These are phyloP conservation scores for Pagrus major DNA, from an alignment of 2,113 vertebrate genomes.

Conservation along the genomic window DNA sequence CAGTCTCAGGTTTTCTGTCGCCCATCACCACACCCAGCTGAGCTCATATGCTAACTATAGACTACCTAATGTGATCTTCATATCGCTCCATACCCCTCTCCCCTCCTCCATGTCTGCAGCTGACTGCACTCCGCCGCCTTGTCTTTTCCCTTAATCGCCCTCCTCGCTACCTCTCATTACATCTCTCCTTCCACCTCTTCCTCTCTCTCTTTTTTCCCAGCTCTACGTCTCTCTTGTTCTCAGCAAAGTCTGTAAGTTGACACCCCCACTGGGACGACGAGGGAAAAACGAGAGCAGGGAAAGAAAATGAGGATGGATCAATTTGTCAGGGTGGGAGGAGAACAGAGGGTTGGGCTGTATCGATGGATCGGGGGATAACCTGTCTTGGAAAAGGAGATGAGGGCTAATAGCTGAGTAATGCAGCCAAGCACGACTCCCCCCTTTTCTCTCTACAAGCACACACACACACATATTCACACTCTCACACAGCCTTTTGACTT, in stretches of 20 bases:
- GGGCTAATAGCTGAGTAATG: constrained; percentile 65
- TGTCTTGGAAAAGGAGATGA: constrained; percentile 53
- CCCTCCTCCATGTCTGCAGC: constrained; percentile 26
- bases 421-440: constrained; percentile 31
- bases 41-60: constrained; percentile 56
- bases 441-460: not conserved
- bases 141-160: constrained; percentile 31
- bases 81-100: constrained; percentile 6
- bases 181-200: constrained; percentile 45
- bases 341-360: constrained; percentile 39
- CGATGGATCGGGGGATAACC: constrained; percentile 60
- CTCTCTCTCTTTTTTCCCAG: constrained; percentile 14
- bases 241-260: constrained; percentile 76
- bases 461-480: not conserved
- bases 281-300: constrained; percentile 64
- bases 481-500: constrained; percentile 33
- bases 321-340: constrained; percentile 61
- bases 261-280: constrained; percentile 69
- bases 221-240: constrained; percentile 37
- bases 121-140: constrained; percentile 29
- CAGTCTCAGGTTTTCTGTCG: constrained; percentile 41
- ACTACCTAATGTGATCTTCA: constrained; percentile 48
- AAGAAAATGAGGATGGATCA: constrained; percentile 67
- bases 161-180: constrained; percentile 26
- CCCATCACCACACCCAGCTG: constrained; percentile 55